Conservation (phyloP, 1,140 invertebrate genomes). For the Magallana angulata region DNA sequence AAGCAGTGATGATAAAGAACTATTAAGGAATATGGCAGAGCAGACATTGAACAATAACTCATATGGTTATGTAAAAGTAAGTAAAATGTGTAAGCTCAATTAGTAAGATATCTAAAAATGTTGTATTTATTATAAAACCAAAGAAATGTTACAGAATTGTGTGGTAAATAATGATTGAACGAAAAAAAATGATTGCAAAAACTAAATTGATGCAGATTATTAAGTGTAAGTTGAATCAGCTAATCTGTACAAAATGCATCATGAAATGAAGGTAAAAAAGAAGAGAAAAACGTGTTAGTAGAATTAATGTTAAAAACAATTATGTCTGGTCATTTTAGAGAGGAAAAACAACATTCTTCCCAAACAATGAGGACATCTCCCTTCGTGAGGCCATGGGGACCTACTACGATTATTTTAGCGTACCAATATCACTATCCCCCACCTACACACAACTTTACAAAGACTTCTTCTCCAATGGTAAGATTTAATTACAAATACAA, state of each 20-base stretch:
- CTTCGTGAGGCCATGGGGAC: slow-evolving; percentile 23
- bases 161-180: too few species aligned
- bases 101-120: too few species aligned
- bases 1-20: background rate
- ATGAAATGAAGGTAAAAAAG: too few species aligned
- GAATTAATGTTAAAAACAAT: too few species aligned
- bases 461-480: slow-evolving; percentile 46
- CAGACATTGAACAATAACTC: background rate
- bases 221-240: too few species aligned
- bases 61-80: background rate
- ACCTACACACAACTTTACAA: slow-evolving; percentile 32
- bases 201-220: too few species aligned
- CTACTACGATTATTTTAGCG: slow-evolving; percentile 21
- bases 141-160: too few species aligned
- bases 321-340: background rate
- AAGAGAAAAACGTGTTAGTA: too few species aligned
- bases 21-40: background rate
- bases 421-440: background rate
- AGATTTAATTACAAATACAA: background rate
- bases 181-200: too few species aligned
- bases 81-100: background rate
- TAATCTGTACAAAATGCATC: too few species aligned
- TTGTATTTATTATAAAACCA: too few species aligned
- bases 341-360: background rate
- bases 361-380: background rate